Conservation (phyloP, 92 coral and sea anemone species). For the Meandrina meandrites region DNA sequence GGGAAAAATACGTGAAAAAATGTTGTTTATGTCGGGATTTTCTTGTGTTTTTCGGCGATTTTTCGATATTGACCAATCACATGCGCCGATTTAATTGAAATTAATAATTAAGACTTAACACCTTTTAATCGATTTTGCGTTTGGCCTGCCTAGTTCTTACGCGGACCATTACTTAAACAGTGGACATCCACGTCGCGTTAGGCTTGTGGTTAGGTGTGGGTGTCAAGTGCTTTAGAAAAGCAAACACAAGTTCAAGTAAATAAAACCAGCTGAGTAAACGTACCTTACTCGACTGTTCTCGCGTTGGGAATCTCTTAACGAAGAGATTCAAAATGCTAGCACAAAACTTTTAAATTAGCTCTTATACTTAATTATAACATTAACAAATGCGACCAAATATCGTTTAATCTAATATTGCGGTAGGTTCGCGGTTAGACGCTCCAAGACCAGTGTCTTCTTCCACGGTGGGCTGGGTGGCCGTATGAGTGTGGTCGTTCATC, state of each 20-base stretch:
- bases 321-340: background rate
- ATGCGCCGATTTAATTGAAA: too few relatives aligned
- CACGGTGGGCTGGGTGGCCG: background rate
- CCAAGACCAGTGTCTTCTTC: background rate
- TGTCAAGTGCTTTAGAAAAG: too few relatives aligned
- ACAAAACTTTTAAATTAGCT: background rate
- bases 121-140: too few relatives aligned
- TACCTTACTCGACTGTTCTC: background rate
- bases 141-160: too few relatives aligned
- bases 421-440: background rate
- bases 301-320: background rate
- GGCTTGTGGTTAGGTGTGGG: too few relatives aligned
- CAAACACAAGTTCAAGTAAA: background rate
- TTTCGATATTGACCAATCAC: too few relatives aligned
- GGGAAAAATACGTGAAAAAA: too few relatives aligned
- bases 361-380: background rate
- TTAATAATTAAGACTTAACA: too few relatives aligned
- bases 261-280: background rate
- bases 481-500: background rate
- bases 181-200: too few relatives aligned
- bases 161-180: too few relatives aligned
- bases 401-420: background rate
- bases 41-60: too few relatives aligned
- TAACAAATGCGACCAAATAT: background rate
- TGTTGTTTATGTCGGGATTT: too few relatives aligned